Evolutionary conservation across 35 echinoderm and acorn worm species (phyloP).

Genomic region (Ptychodera flava): DNA sequence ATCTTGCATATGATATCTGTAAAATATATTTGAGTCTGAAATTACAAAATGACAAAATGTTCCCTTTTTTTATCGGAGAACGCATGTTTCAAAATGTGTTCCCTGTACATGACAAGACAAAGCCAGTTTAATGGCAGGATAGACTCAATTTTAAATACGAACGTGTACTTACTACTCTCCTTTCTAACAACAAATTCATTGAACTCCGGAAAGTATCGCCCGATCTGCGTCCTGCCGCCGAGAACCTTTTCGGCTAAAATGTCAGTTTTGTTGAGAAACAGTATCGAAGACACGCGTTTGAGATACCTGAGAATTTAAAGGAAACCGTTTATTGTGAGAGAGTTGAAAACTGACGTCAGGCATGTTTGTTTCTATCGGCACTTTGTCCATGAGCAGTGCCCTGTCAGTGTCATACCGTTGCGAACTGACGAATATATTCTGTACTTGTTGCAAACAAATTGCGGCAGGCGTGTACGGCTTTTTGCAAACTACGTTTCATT

Average conservation of each 20-base stretch:
- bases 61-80: too few relatives aligned
- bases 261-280: slow-evolving; percentile 97
- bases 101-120: too few relatives aligned
- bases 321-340: neutral
- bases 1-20: too few relatives aligned
- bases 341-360: neutral
- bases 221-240: slow-evolving; percentile 49
- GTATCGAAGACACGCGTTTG: slow-evolving; percentile 64
- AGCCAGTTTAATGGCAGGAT: too few relatives aligned
- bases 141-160: too few relatives aligned
- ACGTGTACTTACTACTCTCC: neutral
- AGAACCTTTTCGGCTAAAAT: slow-evolving; percentile 77
- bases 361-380: neutral
- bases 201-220: slow-evolving; percentile 70
- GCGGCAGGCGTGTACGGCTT: too few relatives aligned
- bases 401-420: neutral
- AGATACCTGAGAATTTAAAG: slow-evolving; percentile 52
- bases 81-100: too few relatives aligned
- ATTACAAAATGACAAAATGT: too few relatives aligned
- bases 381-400: neutral
- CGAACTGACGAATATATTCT: too few relatives aligned
- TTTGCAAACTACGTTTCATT: too few relatives aligned
- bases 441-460: too few relatives aligned
- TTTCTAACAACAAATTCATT: neutral
- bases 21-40: too few relatives aligned